phyloP scores from a whole-genome alignment of 2,113 vertebrate genomes.

The Ciconia stormi region DNA sequence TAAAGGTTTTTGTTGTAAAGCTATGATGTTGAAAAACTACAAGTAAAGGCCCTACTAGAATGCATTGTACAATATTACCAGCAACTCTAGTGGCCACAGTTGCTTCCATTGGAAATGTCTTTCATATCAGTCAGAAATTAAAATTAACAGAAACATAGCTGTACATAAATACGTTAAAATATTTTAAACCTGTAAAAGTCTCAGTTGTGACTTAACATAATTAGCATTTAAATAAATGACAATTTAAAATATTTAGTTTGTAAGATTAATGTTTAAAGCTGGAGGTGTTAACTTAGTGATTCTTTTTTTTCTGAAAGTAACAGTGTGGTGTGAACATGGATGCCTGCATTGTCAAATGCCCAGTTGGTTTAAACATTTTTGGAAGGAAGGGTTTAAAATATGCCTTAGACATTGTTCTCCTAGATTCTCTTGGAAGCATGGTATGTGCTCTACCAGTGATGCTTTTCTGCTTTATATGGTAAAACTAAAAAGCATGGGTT shows the following conservation, averaged over 20 bases:
- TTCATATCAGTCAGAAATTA: background rate
- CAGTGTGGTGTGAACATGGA: fast-evolving
- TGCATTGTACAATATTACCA: background rate
- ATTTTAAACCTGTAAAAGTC: background rate
- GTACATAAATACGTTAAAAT: background rate
- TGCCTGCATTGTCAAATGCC: background rate
- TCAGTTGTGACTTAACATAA: background rate
- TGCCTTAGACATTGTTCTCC: background rate
- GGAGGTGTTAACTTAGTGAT: background rate
- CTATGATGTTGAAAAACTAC: no score
- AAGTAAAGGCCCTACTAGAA: background rate
- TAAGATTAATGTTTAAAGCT: background rate
- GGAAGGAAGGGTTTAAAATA: background rate
- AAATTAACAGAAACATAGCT: background rate
- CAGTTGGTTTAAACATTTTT: background rate
- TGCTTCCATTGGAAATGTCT: background rate
- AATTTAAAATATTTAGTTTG: background rate
- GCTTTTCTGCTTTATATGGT: background rate
- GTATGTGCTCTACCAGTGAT: background rate
- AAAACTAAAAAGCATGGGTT: background rate
- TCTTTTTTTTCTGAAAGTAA: background rate
- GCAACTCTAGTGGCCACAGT: background rate
- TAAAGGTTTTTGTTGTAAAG: background rate
- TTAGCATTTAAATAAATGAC: background rate
- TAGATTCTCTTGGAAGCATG: background rate